A percentile compares a stretch with the other conserved stretches of the same genome.
Conservation (phyloP, 64 coral and sea anemone species). For the Cladopsammia gracilis region DNA sequence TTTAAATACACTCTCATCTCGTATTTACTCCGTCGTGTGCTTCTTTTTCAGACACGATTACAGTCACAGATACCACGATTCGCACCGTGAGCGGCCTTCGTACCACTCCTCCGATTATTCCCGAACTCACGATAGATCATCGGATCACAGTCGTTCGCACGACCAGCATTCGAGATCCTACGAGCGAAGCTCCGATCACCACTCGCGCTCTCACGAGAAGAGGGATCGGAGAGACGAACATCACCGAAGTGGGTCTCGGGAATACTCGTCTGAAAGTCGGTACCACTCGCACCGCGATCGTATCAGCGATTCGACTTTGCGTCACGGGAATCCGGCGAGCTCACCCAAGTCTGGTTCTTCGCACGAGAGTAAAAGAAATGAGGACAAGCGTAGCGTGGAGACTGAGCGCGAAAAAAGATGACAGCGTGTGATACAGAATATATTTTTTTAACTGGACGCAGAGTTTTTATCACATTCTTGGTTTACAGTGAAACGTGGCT, state of each 20-base stretch:
- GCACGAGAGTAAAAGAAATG: conserved; percentile 18
- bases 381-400: conserved; percentile 8
- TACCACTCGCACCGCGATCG: conserved; percentile 66
- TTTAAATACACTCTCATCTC: neutral
- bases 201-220: conserved; percentile 84
- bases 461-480: conserved; percentile 7
- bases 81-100: conserved; percentile 19
- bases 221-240: conserved; percentile 84
- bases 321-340: neutral
- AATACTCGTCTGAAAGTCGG: conserved; percentile 75
- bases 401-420: conserved; percentile 33
- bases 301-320: conserved; percentile 27
- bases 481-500: neutral
- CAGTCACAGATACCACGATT: conserved; percentile 59
- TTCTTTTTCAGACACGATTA: conserved; percentile 53
- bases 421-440: neutral
- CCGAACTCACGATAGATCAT: conserved; percentile 80
- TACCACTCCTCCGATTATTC: conserved; percentile 51
- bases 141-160: conserved; percentile 79
- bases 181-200: conserved; percentile 79
- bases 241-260: conserved; percentile 70
- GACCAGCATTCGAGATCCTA: conserved; percentile 83
- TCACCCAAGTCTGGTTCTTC: conserved; percentile 15
- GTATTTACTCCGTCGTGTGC: neutral
- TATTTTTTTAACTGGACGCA: neutral